Base-by-base conservation (phyloP, 2,797 vertebrate species). In the Gouania willdenowi region DNA sequence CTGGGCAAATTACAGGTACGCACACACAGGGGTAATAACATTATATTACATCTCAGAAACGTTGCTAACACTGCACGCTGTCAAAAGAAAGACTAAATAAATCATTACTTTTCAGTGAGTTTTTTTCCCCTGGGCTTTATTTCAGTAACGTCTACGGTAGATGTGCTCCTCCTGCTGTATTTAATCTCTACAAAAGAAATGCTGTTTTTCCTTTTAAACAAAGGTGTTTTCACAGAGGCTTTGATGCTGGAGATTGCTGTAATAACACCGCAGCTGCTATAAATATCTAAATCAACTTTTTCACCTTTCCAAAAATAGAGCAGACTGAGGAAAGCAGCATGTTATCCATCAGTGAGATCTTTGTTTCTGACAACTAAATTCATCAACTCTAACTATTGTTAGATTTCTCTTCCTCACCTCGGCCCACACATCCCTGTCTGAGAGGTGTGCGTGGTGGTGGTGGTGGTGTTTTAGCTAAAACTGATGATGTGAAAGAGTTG, bases 401-500 rank as follows among this genome's bases (percentile, higher is more conserved):
- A n/a, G n/a, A n/a, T n/a, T n/a, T n/a, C n/a, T 14, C 13, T 13
- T 64, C 55, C 44, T 49, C 34, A 49, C 61, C 33, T 58, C 24
- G 0, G 8, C 29, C 26, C 21, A 63, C 62, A 67, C 47, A 16
- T 65, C 33, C 41, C 29, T 25, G 39, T 18, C 35, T 53, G 38
- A 53, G 58, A 35, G 28, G 12, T 45, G 41, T 11, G 6, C 0
- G 11, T 3, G 30, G 37, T 36, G 53, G 52, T 19, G 5, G n/a
- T n/a, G n/a, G n/a, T n/a, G n/a, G n/a, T 42, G 14, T n/a, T 66
- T 60, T 58, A 55, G 75, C 61, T 50, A 54, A 39, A 44, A 16
- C 49, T 26, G 51, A 48, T 18, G 34, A 44, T 51, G 40, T 58
- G 65, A 60, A 47, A 56, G 63, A 62, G 35, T 36, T 39, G 56